Conservation (phyloP, 1,140 invertebrate species). For the Hyphantria cunea region DNA sequence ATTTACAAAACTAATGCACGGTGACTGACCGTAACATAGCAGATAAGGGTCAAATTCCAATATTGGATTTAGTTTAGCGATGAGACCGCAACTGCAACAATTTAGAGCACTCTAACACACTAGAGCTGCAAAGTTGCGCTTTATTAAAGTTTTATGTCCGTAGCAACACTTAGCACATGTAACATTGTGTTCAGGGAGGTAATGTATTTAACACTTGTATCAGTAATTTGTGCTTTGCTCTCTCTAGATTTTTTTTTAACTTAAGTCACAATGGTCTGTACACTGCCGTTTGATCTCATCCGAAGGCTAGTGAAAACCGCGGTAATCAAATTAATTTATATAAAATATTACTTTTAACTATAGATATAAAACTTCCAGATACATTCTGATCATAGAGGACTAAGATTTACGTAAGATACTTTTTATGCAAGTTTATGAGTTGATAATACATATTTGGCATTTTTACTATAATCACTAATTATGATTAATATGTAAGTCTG, state of each 20-base stretch:
- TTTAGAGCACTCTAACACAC: conserved; percentile 45
- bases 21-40: conserved; percentile 29
- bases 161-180: conserved; percentile 22
- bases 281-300: no score
- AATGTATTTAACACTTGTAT: conserved; percentile 26
- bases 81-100: conserved; percentile 52
- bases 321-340: no score
- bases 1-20: conserved; percentile 34
- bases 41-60: conserved; percentile 31
- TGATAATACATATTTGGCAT: no score
- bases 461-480: no score
- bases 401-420: no score
- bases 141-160: conserved; percentile 45
- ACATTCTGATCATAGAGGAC: no score
- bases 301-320: no score
- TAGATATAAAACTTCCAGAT: no score
- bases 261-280: no score
- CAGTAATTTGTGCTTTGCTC: conserved; percentile 21
- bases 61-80: conserved; percentile 54
- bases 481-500: no score
- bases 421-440: no score
- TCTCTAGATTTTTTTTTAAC: neutral
- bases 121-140: conserved; percentile 37
- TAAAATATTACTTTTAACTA: no score
- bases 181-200: conserved; percentile 14